phyloP scores from a whole-genome alignment of 2,113 vertebrate species.

The Gambusia affinis region DNA sequence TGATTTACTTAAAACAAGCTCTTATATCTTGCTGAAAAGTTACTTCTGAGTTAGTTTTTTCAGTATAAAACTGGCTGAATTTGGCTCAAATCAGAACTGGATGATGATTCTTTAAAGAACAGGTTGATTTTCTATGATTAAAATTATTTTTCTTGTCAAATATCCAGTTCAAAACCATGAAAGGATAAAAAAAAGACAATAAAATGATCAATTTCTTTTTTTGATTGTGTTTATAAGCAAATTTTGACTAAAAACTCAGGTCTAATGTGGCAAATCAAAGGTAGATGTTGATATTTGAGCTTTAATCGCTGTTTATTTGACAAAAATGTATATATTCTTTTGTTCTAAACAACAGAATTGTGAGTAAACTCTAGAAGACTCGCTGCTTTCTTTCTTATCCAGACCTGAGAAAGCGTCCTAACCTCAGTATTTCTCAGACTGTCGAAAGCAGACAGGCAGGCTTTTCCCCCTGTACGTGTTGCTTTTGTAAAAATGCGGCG shows the following conservation, averaged over 20 bases:
- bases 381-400: too few species aligned
- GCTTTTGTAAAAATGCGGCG: slow-evolving; percentile 42
- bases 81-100: too few species aligned
- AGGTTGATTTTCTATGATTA: too few species aligned
- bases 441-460: not conserved
- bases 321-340: too few species aligned
- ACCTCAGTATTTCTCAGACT: too few species aligned
- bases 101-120: not conserved
- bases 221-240: not conserved
- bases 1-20: too few species aligned
- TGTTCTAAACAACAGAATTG: not conserved
- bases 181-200: not conserved
- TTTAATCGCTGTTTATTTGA: not conserved
- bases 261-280: not conserved
- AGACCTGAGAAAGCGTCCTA: too few species aligned
- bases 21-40: too few species aligned
- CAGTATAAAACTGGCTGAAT: too few species aligned
- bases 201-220: not conserved
- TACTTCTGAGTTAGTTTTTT: too few species aligned
- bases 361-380: not conserved
- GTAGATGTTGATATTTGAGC: not conserved
- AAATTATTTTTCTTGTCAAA: too few species aligned
- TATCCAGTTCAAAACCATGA: not conserved
- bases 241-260: not conserved
- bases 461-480: slow-evolving; percentile 24